These are phyloP conservation scores for Gadus chalcogrammus DNA, from an alignment of 2,113 vertebrate genomes.

Conservation along the genomic window DNA sequence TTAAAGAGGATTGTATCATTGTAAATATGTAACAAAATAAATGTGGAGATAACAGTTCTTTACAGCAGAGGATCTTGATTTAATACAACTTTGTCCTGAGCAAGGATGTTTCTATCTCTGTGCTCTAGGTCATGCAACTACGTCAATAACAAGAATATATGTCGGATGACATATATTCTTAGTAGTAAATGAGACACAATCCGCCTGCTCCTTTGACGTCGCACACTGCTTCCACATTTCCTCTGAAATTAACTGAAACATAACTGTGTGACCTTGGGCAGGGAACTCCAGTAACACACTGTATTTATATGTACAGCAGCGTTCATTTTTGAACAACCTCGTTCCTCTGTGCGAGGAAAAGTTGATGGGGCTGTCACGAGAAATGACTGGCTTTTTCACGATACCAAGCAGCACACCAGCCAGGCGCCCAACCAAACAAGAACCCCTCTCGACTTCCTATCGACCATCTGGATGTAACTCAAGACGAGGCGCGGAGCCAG, in stretches of 20 bases:
- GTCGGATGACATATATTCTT: too few relatives aligned
- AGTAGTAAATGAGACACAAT: too few relatives aligned
- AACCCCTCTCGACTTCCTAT: slow-evolving; percentile 37
- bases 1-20: too few relatives aligned
- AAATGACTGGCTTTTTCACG: slow-evolving; percentile 32
- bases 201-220: too few relatives aligned
- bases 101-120: too few relatives aligned
- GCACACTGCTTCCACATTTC: slow-evolving; percentile 17
- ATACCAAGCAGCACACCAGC: slow-evolving; percentile 31
- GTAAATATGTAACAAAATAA: too few relatives aligned
- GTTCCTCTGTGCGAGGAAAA: slow-evolving; percentile 13
- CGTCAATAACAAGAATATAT: too few relatives aligned
- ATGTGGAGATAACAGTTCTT: too few relatives aligned
- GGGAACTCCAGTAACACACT: slow-evolving; percentile 34
- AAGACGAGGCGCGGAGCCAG: slow-evolving; percentile 51
- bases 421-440: slow-evolving; percentile 37
- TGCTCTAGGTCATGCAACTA: too few relatives aligned
- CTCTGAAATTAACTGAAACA: slow-evolving; percentile 48
- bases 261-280: slow-evolving; percentile 39
- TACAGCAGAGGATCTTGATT: too few relatives aligned
- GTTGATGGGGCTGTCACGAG: slow-evolving; percentile 37
- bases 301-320: slow-evolving; percentile 28
- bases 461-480: slow-evolving; percentile 62
- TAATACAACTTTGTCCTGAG: too few relatives aligned
- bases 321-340: slow-evolving; percentile 1